Evolutionary conservation across 92 coral and sea anemone genomes (phyloP).

Genomic region (Pocillopora meandrina): DNA sequence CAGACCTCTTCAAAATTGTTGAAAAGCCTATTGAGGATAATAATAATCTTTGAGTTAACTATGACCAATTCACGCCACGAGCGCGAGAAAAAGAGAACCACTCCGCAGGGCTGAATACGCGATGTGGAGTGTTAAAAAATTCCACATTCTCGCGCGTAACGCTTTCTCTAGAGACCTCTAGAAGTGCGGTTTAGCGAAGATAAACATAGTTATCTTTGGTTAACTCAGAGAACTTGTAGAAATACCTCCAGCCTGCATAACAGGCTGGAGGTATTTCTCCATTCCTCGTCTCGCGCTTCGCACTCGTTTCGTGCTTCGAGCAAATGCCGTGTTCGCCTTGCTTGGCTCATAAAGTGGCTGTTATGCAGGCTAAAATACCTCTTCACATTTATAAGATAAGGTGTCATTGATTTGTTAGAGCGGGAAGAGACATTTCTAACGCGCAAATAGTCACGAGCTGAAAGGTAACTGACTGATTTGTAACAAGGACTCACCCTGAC

Average conservation of each 20-base stretch:
- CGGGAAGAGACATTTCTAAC: slow-evolving; percentile 21
- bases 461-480: slow-evolving; percentile 26
- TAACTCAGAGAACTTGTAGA: neutral
- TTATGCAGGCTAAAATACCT: slow-evolving; percentile 25
- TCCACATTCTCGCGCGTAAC: slow-evolving; percentile 30
- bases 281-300: slow-evolving; percentile 11
- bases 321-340: slow-evolving; percentile 16
- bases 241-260: slow-evolving; percentile 8
- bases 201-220: neutral
- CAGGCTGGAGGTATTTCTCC: neutral
- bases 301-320: slow-evolving; percentile 19
- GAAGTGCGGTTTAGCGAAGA: slow-evolving; percentile 13
- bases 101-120: too few relatives aligned
- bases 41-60: too few relatives aligned
- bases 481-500: slow-evolving; percentile 25
- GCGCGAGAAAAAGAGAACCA: slow-evolving; percentile 25
- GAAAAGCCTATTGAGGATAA: too few relatives aligned
- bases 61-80: slow-evolving; percentile 27
- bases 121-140: slow-evolving; percentile 17
- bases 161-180: slow-evolving; percentile 31
- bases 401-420: too few relatives aligned
- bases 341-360: slow-evolving; percentile 11
- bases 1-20: too few relatives aligned
- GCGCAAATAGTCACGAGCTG: slow-evolving; percentile 24
- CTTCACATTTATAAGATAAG: slow-evolving; percentile 28